Base-by-base conservation (phyloP, 2,888 invertebrate species). In the Hyppa rectilinea region DNA sequence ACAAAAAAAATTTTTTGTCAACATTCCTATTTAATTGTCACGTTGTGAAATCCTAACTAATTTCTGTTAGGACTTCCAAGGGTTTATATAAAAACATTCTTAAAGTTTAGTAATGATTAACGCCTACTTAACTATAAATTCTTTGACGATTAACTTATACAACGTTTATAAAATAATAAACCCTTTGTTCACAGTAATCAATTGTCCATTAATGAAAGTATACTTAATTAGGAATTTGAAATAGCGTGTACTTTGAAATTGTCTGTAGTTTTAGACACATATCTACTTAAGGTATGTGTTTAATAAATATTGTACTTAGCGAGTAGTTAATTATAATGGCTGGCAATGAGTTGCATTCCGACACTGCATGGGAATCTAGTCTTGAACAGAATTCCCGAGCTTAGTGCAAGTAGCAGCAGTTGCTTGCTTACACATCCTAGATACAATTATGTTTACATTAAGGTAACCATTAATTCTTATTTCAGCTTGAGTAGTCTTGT, bases 191-290 rank as follows among this genome's bases (percentile, higher is more conserved):
- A n/a, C n/a, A 71, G n/a, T 23, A 50, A 26, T 14, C 26, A 12
- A n/a, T 23, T 38, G 5, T 12, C 38, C 6, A 14, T 36, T 43
- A 17, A 9, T 29, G 17, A 23, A 67, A 2, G 4, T 45, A 5
- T 47, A 23, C 12, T n/a, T n/a, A 40, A 58, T 56, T 67, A 23
- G 14, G 3, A 68, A 38, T 31, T 61, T n/a, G 20, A 38, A 31
- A 47, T 20, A 12, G 23, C 7, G 14, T 38, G 20, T 38, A 40
- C 38, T 58, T 50, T 43, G 2, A 29, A 71, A 58, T 29, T 5
- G 0, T 26, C 14, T 7, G n/a, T 23, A 40, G 10, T 7, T n/a
- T n/a, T 26, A 36, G 3, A 20, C 20, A 55, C 5, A 10, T 17
- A 23, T 2, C 2, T 34, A 49, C 36, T n/a, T n/a, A n/a, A 36